phyloP scores from a whole-genome alignment of 2,888 invertebrate species.

The Agonopterix arenella region DNA sequence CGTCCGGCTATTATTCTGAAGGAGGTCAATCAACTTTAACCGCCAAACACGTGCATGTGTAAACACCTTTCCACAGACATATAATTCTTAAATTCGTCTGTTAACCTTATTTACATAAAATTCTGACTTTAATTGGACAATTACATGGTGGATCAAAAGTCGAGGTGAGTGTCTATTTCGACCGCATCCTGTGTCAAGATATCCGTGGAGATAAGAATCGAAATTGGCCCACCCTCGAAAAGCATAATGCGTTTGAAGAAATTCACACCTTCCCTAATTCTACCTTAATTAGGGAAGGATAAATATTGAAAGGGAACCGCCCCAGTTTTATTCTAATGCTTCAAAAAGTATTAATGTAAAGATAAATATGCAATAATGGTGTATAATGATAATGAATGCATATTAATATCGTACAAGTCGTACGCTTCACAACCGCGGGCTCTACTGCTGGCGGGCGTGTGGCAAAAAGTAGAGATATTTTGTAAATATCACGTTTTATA shows the following conservation, averaged over 20 bases:
- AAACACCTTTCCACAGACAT: slow-evolving; percentile 5
- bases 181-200: slow-evolving; percentile 61
- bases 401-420: slow-evolving; percentile 27
- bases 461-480: too few relatives aligned
- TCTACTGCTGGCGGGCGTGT: slow-evolving; percentile 4
- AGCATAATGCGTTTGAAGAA: slow-evolving; percentile 53
- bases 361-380: slow-evolving; percentile 55
- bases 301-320: slow-evolving; percentile 51
- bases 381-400: slow-evolving; percentile 40
- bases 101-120: slow-evolving; percentile 58
- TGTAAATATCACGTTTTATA: too few relatives aligned
- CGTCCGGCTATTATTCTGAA: slow-evolving; percentile 14
- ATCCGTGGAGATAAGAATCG: slow-evolving; percentile 45
- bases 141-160: slow-evolving; percentile 57
- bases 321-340: slow-evolving; percentile 32
- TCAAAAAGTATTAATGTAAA: slow-evolving; percentile 31
- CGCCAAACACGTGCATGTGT: slow-evolving; percentile 4
- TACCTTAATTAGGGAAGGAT: slow-evolving; percentile 61
- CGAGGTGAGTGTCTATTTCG: slow-evolving; percentile 47
- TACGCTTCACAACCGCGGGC: slow-evolving; percentile 1
- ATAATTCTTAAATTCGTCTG: slow-evolving; percentile 2
- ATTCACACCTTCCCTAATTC: slow-evolving; percentile 74
- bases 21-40: slow-evolving; percentile 11
- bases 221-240: slow-evolving; percentile 61
- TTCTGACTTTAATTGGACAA: slow-evolving; percentile 69